Base-by-base conservation (phyloP, 2,113 vertebrate species). In the Lepisosteus osseus region DNA sequence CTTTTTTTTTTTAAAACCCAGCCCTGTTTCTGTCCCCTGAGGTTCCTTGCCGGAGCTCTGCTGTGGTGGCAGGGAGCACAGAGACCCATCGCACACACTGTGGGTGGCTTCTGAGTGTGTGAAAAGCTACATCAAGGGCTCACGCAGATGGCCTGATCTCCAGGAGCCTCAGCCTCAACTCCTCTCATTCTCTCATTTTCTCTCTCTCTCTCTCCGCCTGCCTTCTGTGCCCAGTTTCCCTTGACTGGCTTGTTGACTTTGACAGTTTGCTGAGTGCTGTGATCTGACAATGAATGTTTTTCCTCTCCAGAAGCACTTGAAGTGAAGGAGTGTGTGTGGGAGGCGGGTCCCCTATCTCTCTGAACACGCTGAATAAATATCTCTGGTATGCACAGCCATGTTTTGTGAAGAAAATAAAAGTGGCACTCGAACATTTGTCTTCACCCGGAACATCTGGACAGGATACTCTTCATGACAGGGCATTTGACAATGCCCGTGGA, bases 221-320 rank as follows among this genome's bases (percentile, higher is more conserved):
- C 29, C 29, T 66, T 54, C 9, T 72, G 44, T 61, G 43, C 61
- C 41, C 41, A 54, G n/a, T 45, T 13, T 7, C 15, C 63, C 59
- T 51, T 6, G 7, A 5, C 57, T 61, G 64, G 17, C 59, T 64
- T 77, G 72, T 77, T 74, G 69, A 77, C 64, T 74, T 74, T 77
- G 41, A 74, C 76, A 77, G 68, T 77, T 77, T 74, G 65, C 76
- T 74, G 72, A 77, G 63, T 57, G 9, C 62, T 29, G 55, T 71
- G 68, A 66, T 51, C 47, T 45, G 57, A 74, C 68, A 77, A 71
- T 67, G 76, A 65, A 71, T 68, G 64, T 70, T 74, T 61, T 74
- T 74, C 72, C 72, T 68, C 64, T 77, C 63, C 56, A 73, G 71
- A 45, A 51, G 17, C 11, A 66, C 66, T 61, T 68, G 8, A 62